phyloP scores from a whole-genome alignment of 2,797 vertebrate species.

The Chaetophractus vellerosus region DNA sequence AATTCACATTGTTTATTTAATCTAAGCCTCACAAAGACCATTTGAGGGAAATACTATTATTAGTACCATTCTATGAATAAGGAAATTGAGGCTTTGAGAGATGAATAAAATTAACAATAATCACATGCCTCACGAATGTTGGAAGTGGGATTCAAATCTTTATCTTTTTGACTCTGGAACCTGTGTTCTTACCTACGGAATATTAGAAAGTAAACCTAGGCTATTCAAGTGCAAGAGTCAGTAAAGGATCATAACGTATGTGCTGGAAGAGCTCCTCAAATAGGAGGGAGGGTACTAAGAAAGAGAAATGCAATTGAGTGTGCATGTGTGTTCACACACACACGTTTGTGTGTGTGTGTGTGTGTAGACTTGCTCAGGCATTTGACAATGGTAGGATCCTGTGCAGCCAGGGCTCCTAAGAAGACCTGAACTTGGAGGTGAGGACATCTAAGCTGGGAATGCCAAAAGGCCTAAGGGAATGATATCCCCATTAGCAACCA shows the following conservation, averaged over 20 bases:
- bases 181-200: not conserved
- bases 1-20: conserved; percentile 18
- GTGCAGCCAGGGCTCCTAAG: not conserved
- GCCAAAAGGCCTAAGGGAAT: not conserved
- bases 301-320: not conserved
- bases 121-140: not conserved
- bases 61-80: not conserved
- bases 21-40: not conserved
- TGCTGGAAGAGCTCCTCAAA: not conserved
- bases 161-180: not conserved
- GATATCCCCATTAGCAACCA: not conserved
- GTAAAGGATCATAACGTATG: not conserved
- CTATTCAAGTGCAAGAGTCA: not conserved
- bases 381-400: not conserved
- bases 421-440: not conserved
- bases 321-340: not conserved
- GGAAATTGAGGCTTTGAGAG: not conserved
- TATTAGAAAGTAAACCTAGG: not conserved
- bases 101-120: not conserved
- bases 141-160: not conserved
- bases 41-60: not conserved
- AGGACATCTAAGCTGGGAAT: not conserved
- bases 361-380: not conserved
- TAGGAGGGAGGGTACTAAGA: not conserved
- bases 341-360: not conserved